Evolutionary conservation across 2,797 vertebrate genomes (phyloP), one percentile per base, ranked within the genome.

Genomic region (Hypotaenidia philippensis): DNA sequence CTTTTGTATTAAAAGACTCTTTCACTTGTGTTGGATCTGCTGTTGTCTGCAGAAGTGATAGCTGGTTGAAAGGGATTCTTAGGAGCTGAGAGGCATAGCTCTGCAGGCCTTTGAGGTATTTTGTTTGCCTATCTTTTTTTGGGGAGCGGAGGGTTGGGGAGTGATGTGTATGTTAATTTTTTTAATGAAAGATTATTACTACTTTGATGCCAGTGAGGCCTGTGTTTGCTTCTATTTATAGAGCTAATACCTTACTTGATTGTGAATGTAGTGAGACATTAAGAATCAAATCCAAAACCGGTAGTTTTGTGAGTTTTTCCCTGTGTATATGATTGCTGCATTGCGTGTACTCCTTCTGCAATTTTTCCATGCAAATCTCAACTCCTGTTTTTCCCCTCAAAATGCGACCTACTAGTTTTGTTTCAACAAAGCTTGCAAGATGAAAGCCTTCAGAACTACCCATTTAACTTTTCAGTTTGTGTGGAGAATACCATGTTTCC

Each of bases 1-100:
- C 77, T 95, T 94, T 90, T 89, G 83, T 93, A 45, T 44, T 89
- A 50, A 80, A 66, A 31, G 23, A 34, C 26, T 79, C n/a, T 74
- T 78, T 87, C 23, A 15, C 44, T 94, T 95, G 40, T 63, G 29
- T 87, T 88, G 47, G 13, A 59, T 65, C 47, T 69, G 2, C 80
- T 60, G 41, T 75, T 91, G 29, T 71, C 29, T 66, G 65, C 65
- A 88, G 56, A 82, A 93, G 55, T n/a, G 81, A 82, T 82, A 63
- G 32, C 50, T 90, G 59, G 5, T 44, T 96, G 63, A 92, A 91
- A 89, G 71, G 83, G 52, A 40, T 91, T 65, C 83, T 84, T 82
- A 76, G 15, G 55, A 77, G 44, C 47, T 59, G 38, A 90, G 74
- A 47, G 27, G 47, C 32, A 55, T n/a, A 72, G 34, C 5, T 68